Base-by-base conservation (phyloP, 2,888 invertebrate species). In the Baronia brevicornis region DNA sequence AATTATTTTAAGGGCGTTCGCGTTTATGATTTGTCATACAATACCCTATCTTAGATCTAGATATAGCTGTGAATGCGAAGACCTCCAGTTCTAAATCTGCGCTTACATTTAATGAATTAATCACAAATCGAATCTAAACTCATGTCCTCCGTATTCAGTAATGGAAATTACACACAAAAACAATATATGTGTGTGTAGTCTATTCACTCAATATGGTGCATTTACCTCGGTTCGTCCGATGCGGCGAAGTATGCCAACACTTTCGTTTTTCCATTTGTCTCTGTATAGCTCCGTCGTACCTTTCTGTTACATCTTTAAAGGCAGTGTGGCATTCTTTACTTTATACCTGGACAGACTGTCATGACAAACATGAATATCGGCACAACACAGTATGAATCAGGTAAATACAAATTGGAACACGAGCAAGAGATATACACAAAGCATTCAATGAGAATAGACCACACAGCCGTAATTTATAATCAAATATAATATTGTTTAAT, bases 341-440 rank as follows among this genome's bases (percentile, higher is more conserved):
- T 69, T 62, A 51, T 51, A 80, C 82, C 82, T 82, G 82, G 69
- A 82, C 80, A 82, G 60, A 80, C 73, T 71, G 70, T 68, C 73
- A 77, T 67, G 61, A 63, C 63, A 64, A 44, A 47, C 51, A 66
- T 70, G 54, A 71, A 62, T 64, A 73, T 73, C 60, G 67, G 51
- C 66, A 71, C 60, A 64, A 49, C 54, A 59, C 36, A 24, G 22
- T 18, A 34, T 14, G 28, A 29, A 34, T 34, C 34, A 34, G 28
- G 27, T 18, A 4, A 37, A 36, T 38, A 39, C 38, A 33, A 34
- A 34, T 24, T 39, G 32, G 36, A 36, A 37, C 34, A 40, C 36
- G 38, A 31, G 41, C 32, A 55, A 54, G 44, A 51, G 28, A 36
- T 37, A 44, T 33, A 41, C 19, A 44, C 38, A 46, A 46, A 48